phyloP scores from a whole-genome alignment of 1,140 invertebrate species.

The Sarcophaga bullata region DNA sequence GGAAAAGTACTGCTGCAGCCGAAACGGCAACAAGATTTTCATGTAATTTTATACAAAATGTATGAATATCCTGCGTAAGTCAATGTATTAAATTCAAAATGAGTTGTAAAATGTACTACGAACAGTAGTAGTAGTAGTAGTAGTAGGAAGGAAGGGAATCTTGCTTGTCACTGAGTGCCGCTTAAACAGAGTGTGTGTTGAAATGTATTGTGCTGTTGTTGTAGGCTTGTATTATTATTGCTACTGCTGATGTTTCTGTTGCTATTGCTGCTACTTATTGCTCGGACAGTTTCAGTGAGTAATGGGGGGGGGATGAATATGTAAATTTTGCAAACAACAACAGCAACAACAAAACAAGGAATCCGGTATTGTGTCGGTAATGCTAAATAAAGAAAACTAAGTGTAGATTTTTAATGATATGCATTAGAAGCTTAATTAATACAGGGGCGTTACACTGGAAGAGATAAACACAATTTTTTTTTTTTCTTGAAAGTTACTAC shows the following conservation, averaged over 20 bases:
- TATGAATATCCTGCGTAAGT: conserved; percentile 41
- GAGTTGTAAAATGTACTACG: conserved; percentile 22
- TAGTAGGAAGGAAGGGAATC: background rate
- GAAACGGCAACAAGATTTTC: conserved; percentile 32
- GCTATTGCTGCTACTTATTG: background rate
- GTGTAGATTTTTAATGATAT: conserved; percentile 41
- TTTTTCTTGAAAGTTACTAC: too few species aligned
- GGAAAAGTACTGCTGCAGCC: conserved; percentile 32
- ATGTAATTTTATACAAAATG: conserved; percentile 35
- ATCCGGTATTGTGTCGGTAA: conserved; percentile 34
- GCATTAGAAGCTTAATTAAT: conserved; percentile 41
- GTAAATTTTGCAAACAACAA: conserved; percentile 18
- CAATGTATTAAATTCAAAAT: conserved; percentile 39
- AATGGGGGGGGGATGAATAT: background rate
- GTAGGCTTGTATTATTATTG: conserved; percentile 11
- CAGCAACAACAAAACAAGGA: background rate
- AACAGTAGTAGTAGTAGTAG: background rate
- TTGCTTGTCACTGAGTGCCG: background rate
- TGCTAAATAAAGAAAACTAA: conserved; percentile 40
- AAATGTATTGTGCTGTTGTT: background rate
- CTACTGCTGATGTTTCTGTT: background rate
- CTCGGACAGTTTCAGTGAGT: background rate
- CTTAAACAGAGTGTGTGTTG: background rate
- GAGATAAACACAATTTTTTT: too few species aligned
- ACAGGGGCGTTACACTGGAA: background rate